phyloP scores from a whole-genome alignment of 2,888 invertebrate species.

The Emmelina monodactyla region DNA sequence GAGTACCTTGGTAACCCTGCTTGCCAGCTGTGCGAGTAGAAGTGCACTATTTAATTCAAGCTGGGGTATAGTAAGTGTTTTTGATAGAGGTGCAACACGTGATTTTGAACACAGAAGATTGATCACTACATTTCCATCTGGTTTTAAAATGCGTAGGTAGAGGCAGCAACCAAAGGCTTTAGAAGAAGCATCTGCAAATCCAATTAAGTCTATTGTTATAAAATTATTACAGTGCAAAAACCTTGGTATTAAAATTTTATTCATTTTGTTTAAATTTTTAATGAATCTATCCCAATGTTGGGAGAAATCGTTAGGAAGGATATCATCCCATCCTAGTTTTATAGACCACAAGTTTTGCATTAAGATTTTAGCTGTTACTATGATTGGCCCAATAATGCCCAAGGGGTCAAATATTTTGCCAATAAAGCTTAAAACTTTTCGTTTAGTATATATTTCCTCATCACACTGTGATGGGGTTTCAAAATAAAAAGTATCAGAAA shows the following conservation, averaged over 20 bases:
- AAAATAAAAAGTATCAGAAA: constrained; percentile 4
- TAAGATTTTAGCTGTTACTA: constrained; percentile 6
- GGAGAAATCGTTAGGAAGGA: not conserved
- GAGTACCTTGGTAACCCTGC: not conserved
- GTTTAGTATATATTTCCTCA: constrained; percentile 2
- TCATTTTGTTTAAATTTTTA: constrained; percentile 1
- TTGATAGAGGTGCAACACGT: not conserved
- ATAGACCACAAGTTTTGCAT: constrained; percentile 7
- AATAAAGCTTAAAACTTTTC: constrained; percentile 8
- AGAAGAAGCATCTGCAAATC: constrained; percentile 4
- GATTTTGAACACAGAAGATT: constrained; percentile 6
- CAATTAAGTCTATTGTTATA: not conserved
- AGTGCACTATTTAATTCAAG: constrained; percentile 5
- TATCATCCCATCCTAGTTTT: constrained; percentile 4
- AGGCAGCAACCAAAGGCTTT: constrained; percentile 6
- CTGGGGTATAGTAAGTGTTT: constrained; percentile 2
- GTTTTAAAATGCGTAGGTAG: constrained; percentile 1
- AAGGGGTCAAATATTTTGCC: constrained; percentile 10
- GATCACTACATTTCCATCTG: not conserved
- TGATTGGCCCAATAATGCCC: constrained; percentile 9
- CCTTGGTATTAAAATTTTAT: not conserved
- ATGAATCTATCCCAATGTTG: not conserved
- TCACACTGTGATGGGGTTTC: constrained; percentile 2
- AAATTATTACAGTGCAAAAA: not conserved
- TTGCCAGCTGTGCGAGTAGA: not conserved